phyloP scores from a whole-genome alignment of 2,888 invertebrate species.

The Drosophila seclusa region DNA sequence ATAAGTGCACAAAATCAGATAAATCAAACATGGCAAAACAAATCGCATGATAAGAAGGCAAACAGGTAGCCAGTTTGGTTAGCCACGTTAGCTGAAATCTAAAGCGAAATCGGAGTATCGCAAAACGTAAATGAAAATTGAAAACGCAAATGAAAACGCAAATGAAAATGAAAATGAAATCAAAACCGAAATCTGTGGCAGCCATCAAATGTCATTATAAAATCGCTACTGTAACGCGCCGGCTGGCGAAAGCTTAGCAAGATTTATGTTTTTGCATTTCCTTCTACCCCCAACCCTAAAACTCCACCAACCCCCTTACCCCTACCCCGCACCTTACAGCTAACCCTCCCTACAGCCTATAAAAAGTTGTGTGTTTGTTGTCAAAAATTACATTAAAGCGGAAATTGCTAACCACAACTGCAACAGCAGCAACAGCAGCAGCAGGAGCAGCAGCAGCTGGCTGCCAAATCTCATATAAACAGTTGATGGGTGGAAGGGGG shows the following conservation, averaged over 20 bases:
- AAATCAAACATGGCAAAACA: conserved; percentile 74
- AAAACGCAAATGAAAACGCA: conserved; percentile 12
- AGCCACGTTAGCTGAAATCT: conserved; percentile 34
- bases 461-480: conserved; percentile 20
- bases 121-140: conserved; percentile 1
- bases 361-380: conserved; percentile 57
- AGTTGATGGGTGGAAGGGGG: not conserved
- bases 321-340: not conserved
- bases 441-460: conserved; percentile 8
- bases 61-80: conserved; percentile 25
- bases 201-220: conserved; percentile 60
- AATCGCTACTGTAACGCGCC: conserved; percentile 64
- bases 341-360: not conserved
- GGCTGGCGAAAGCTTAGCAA: conserved; percentile 55
- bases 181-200: conserved; percentile 33
- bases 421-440: conserved; percentile 4
- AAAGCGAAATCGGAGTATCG: conserved; percentile 29
- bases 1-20: conserved; percentile 61
- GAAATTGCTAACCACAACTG: conserved; percentile 64
- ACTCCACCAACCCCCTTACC: not conserved
- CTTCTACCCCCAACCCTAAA: conserved; percentile 39
- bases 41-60: conserved; percentile 64
- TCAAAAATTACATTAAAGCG: conserved; percentile 77
- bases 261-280: conserved; percentile 72
- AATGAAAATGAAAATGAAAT: conserved; percentile 12